These are phyloP conservation scores for Apotomis capreana DNA, from an alignment of 2,888 invertebrate genomes.

Conservation along the genomic window DNA sequence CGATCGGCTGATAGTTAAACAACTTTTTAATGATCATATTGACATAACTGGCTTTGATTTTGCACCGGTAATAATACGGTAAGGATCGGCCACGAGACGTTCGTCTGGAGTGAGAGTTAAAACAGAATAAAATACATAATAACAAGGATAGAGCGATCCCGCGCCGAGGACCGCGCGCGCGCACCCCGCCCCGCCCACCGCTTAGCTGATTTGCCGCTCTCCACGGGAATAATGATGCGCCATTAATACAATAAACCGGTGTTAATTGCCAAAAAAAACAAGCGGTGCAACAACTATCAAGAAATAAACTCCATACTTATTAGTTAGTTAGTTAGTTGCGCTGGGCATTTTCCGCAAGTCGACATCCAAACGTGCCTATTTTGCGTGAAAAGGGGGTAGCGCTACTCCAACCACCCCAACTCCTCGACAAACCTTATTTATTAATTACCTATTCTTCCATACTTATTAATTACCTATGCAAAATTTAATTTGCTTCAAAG, in stretches of 20 bases:
- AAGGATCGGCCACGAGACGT: slow-evolving; percentile 62
- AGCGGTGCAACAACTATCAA: slow-evolving; percentile 11
- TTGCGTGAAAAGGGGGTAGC: too few species aligned
- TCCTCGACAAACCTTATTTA: too few species aligned
- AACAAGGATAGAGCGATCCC: slow-evolving; percentile 64
- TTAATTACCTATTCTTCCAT: too few species aligned
- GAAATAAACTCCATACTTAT: background rate
- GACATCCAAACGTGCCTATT: too few species aligned
- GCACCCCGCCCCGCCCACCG: slow-evolving; percentile 61
- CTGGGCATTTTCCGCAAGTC: too few species aligned
- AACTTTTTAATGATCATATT: slow-evolving; percentile 69
- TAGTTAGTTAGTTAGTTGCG: background rate
- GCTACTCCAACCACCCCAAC: too few species aligned
- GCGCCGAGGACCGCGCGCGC: slow-evolving; percentile 47
- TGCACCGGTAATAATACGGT: slow-evolving; percentile 53
- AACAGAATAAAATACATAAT: slow-evolving; percentile 72
- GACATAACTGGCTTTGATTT: slow-evolving; percentile 59
- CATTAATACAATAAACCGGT: slow-evolving; percentile 48
- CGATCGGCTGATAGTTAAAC: slow-evolving; percentile 55
- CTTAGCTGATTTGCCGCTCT: slow-evolving; percentile 56
- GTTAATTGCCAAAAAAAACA: slow-evolving; percentile 32
- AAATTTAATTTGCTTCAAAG: too few species aligned
- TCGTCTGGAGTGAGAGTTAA: slow-evolving; percentile 69
- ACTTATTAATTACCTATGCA: too few species aligned
- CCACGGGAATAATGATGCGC: slow-evolving; percentile 47